Percentiles rank a stretch among this genome's conserved stretches.
Conservation (phyloP, 2,113 vertebrate species). For the Hemibagrus wyckioides region DNA sequence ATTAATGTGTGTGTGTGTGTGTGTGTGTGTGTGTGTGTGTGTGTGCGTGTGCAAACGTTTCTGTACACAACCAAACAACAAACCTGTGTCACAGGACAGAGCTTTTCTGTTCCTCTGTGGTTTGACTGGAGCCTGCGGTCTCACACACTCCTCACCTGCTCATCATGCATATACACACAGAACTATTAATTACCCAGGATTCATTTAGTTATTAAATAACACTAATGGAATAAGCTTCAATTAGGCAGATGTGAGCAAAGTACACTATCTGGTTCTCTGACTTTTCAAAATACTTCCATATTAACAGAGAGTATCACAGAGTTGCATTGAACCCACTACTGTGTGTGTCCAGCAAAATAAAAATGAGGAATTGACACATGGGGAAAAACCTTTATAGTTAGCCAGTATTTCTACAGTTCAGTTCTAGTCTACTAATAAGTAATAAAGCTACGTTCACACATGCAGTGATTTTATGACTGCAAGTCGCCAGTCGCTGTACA, state of each 20-base stretch:
- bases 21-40: not conserved
- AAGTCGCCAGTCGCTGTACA: no score
- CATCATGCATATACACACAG: constrained; percentile 39
- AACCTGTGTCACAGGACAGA: constrained; percentile 76
- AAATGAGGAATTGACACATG: not conserved
- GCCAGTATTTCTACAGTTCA: no score
- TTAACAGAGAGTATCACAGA: no score
- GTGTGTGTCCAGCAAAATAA: not conserved
- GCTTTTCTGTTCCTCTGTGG: constrained; percentile 72
- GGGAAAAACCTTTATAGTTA: not conserved
- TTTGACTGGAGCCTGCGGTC: constrained; percentile 59
- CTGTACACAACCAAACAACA: not conserved
- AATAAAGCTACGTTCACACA: not conserved
- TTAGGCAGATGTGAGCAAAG: not conserved
- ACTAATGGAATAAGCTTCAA: not conserved
- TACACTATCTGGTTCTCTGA: no score
- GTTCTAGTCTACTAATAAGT: not conserved
- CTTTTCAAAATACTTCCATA: no score
- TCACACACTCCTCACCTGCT: constrained; percentile 64
- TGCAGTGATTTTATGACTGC: no score
- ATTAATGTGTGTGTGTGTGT: not conserved
- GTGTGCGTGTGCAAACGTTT: not conserved
- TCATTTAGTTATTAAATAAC: not conserved
- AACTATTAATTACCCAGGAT: not conserved
- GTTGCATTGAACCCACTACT: no score